These are phyloP conservation scores for Pangasius larnaudii DNA, from an alignment of 2,797 vertebrate species.

Conservation along the genomic window DNA sequence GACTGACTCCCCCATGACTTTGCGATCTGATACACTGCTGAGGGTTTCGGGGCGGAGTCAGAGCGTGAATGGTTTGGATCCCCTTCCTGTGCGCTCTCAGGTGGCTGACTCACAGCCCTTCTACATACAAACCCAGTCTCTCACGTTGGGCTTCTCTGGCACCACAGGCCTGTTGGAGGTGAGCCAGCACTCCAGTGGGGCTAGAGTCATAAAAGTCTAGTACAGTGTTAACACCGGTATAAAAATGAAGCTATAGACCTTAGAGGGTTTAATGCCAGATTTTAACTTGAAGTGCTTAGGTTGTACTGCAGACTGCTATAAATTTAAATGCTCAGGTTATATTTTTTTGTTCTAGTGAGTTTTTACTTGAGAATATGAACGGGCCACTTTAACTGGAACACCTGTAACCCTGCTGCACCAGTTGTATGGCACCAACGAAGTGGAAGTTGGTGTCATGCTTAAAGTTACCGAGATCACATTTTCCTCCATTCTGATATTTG, in stretches of 20 bases:
- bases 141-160: conserved; percentile 91
- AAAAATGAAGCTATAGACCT: conserved; percentile 16
- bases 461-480: neutral
- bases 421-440: neutral
- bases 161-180: conserved; percentile 89
- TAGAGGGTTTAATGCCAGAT: conserved; percentile 1
- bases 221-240: conserved; percentile 14
- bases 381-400: neutral
- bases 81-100: conserved; percentile 79
- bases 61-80: conserved; percentile 70
- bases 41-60: conserved; percentile 77
- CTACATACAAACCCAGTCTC: conserved; percentile 86
- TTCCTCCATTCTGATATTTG: neutral
- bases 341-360: neutral
- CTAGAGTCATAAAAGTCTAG: conserved; percentile 1
- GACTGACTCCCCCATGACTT: conserved; percentile 72
- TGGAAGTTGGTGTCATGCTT: neutral
- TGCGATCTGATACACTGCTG: conserved; percentile 82
- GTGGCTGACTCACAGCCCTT: conserved; percentile 78
- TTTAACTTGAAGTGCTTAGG: neutral
- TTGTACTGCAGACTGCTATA: neutral
- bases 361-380: neutral
- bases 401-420: neutral
- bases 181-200: conserved; percentile 45
- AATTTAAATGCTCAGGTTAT: neutral